Evolutionary conservation across 1,140 invertebrate genomes (phyloP), one percentile per base, ranked within the genome.

Genomic region (Fopius arisanus): DNA sequence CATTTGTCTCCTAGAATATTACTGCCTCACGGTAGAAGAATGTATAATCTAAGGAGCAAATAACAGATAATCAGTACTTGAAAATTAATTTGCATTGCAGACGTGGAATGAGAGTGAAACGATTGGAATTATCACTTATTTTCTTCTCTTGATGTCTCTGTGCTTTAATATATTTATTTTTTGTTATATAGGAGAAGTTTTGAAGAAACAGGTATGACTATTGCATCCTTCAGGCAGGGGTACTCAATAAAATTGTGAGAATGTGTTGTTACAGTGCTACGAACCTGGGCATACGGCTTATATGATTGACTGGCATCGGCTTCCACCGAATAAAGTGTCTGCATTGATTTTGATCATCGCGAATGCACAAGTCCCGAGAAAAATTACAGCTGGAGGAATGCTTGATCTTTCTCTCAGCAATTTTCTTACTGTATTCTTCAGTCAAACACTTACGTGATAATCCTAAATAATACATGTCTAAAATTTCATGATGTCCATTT

Each of bases 101-200:
- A 80, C 79, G 33, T 82, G 78, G 79, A 28, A 75, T 29, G 77
- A 76, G 1, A 73, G 59, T 31, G 68, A 81, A 1, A 28, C 70
- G 0, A 33, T 81, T 0, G 74, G 67, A 21, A 73, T 78, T 6
- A 43, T 77, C 1, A 81, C 80, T 0, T 82, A 80, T 28, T 70
- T 70, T 1, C 76, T 76, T 1, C 16, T 83, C n/a, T 51, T 83
- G 0, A 37, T 77, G 1, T 81, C 83, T 0, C 79, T 83, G n/a
- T 76, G 73, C n/a, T 80, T 80, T 26, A 82, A 83, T 66, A 78
- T 81, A 40, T 77, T 82, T 6, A 81, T 83, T 67, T 81, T 81
- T 59, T 83, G 83, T 41, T 79, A 80, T n/a, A 79, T 84, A n/a
- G 79, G 82, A 0, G 79, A 84, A 40, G 7, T 82, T 6, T 74